Base-by-base conservation (phyloP, 2,113 vertebrate species). In the Cephalopterus ornatus region DNA sequence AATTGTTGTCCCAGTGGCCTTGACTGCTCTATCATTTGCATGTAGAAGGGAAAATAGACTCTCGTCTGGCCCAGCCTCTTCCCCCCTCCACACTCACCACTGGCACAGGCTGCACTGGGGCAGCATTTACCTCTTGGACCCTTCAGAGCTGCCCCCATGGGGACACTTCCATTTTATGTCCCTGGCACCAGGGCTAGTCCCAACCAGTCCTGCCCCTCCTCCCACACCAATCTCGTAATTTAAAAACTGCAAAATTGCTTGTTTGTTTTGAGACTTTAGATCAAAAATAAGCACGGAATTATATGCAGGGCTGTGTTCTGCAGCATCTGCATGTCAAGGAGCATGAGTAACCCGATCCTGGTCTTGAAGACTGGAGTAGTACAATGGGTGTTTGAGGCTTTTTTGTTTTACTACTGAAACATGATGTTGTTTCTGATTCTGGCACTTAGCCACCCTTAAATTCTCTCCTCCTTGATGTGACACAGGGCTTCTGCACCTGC, bases 341-440 rank as follows among this genome's bases (percentile, higher is more conserved):
- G 12, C 2, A 1, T 4, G 33, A 71, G 52, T 52, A 89, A 88
- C 47, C 0, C 10, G 41, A 66, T 75, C 67, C 33, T 37, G 47
- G 49, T 68, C 28, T 52, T 81, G 30, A 72, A 76, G 75, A 17
- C 44, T 58, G 26, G 5, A 50, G 84, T 18, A 7, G 56, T 77
- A 58, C 39, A 59, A 71, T 74, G 47, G 20, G 5, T 14, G 9
- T 83, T 79, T 62, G 74, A 80, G 47, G n/a, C 35, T 72, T 74
- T 90, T 91, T 87, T 91, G 71, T 58, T 68, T 56, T 44, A 28
- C 24, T 56, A 0, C 44, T 82, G 85, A 66, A 81, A 94, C 76
- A 50, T 93, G 56, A 63, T 59, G 74, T 33, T 85, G 33, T 76
- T 79, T 85, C 32, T 88, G 49, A 42, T 92, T 63, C 85, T 96